Evolutionary conservation across 2,113 vertebrate species (phyloP).

Genomic region (Psettodes erumei): DNA sequence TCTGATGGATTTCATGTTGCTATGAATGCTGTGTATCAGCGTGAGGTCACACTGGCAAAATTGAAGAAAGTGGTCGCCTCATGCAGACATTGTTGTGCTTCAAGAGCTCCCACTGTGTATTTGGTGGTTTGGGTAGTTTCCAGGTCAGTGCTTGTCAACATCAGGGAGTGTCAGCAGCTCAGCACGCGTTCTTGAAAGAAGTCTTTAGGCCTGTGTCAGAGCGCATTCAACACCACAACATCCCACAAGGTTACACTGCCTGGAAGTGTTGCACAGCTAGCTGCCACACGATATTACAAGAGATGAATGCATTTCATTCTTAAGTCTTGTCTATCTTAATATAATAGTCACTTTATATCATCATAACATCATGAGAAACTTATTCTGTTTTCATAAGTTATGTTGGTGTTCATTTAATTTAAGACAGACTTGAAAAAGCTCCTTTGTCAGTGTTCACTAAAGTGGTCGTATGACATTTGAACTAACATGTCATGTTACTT

Average conservation of each 20-base stretch:
- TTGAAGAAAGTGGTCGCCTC: constrained; percentile 32
- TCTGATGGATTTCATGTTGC: constrained; percentile 19
- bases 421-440: background rate
- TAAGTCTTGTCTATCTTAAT: background rate
- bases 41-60: constrained; percentile 36
- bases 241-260: constrained; percentile 41
- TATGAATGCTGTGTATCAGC: background rate
- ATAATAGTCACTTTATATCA: background rate
- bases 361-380: too few species aligned
- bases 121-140: constrained; percentile 54
- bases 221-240: constrained; percentile 48
- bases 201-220: constrained; percentile 41
- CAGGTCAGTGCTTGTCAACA: constrained; percentile 68
- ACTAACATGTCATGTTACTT: background rate
- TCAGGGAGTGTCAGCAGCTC: constrained; percentile 51
- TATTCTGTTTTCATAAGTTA: too few species aligned
- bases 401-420: too few species aligned
- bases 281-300: background rate
- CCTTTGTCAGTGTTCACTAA: background rate
- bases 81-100: constrained; percentile 37
- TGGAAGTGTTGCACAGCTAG: constrained; percentile 1
- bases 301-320: background rate
- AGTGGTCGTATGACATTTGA: background rate
- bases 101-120: constrained; percentile 48
- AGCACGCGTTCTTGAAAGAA: constrained; percentile 52